phyloP scores from a whole-genome alignment of 2,113 vertebrate genomes.

The Hiodon tergisus region DNA sequence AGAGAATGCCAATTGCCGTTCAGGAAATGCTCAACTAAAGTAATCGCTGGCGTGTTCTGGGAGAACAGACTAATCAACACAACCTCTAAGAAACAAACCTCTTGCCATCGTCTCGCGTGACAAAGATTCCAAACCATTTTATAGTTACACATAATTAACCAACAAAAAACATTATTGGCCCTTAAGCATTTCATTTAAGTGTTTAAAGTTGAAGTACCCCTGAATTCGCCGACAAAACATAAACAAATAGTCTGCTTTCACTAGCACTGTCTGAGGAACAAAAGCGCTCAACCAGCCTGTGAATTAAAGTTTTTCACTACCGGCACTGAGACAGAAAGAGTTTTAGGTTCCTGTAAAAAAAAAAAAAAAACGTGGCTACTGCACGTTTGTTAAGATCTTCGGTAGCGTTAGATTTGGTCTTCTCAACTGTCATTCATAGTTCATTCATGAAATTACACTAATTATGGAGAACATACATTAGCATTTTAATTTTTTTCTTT shows the following conservation, averaged over 20 bases:
- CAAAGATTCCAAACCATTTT: constrained; percentile 48
- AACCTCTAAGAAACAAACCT: no score
- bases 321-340: no score
- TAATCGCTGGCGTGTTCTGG: no score
- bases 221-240: constrained; percentile 45
- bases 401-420: constrained; percentile 30
- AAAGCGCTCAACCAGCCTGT: constrained; percentile 45
- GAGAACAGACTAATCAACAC: no score
- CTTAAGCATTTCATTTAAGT: constrained; percentile 43
- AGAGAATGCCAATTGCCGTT: no score
- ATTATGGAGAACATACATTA: constrained; percentile 29
- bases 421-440: constrained; percentile 51
- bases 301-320: constrained; percentile 41
- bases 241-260: constrained; percentile 49
- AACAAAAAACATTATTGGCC: constrained; percentile 44
- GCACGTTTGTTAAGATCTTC: neutral
- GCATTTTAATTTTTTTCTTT: neutral
- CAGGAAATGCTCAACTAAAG: no score
- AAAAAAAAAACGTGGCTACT: no score
- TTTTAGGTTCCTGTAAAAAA: no score
- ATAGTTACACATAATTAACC: constrained; percentile 47
- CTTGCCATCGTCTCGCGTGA: constrained; percentile 31
- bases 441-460: constrained; percentile 33
- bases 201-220: constrained; percentile 49
- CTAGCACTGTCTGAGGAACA: constrained; percentile 49